Conservation (phyloP, 2,888 invertebrate genomes). For the Oeneis ivallda region DNA sequence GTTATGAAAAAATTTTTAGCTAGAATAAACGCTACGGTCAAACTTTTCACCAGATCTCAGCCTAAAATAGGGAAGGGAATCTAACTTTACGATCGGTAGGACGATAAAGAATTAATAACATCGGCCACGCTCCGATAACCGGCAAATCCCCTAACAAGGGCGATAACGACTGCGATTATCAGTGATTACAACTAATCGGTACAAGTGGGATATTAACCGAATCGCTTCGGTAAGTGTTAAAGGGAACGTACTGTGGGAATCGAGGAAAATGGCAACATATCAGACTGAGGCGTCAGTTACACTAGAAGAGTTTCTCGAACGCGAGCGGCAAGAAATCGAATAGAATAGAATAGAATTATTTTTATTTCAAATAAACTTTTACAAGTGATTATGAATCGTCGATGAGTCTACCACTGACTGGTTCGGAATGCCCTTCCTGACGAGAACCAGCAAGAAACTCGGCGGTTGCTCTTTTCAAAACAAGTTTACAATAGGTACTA, state of each 20-base stretch:
- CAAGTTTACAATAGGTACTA: no score
- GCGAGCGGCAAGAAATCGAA: no score
- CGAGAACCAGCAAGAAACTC: no score
- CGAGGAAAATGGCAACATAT: background rate
- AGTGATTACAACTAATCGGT: constrained; percentile 39
- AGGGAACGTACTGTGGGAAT: constrained; percentile 13
- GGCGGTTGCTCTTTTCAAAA: no score
- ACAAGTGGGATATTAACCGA: constrained; percentile 29
- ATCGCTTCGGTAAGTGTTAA: constrained; percentile 16
- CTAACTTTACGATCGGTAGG: constrained; percentile 20
- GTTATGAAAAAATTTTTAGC: background rate
- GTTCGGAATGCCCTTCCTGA: no score
- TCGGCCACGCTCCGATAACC: constrained; percentile 38
- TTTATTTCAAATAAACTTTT: no score
- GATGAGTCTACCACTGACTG: no score
- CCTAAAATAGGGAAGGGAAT: background rate
- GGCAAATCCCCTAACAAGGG: constrained; percentile 35
- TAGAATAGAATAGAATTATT: no score
- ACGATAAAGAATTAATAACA: constrained; percentile 30
- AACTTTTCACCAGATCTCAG: background rate
- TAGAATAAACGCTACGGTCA: background rate
- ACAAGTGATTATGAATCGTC: no score
- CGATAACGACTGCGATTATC: constrained; percentile 29
- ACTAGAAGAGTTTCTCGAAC: no score
- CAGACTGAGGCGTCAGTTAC: no score